These are phyloP conservation scores for Bradypodion ventrale DNA, from an alignment of 2,797 vertebrate genomes.

Conservation along the genomic window DNA sequence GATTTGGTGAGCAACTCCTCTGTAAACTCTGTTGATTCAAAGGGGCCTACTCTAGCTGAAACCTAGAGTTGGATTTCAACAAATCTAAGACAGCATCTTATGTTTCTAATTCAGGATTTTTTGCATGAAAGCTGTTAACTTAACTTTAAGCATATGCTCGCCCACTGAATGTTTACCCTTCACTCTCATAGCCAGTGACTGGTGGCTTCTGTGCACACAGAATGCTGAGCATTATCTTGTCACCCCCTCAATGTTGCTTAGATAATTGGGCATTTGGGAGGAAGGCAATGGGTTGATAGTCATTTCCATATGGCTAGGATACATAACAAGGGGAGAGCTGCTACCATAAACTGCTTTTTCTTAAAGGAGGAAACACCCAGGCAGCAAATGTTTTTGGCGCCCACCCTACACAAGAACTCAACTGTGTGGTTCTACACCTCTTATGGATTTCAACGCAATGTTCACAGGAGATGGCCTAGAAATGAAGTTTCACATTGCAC, in stretches of 20 bases:
- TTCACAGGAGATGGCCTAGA: slow-evolving; percentile 14
- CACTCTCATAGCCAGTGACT: background rate
- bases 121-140: background rate
- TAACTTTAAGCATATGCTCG: background rate
- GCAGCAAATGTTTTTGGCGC: background rate
- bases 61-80: no score
- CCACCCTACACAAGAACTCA: background rate
- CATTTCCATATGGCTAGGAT: no score
- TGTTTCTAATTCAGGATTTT: background rate
- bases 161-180: background rate
- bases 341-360: background rate
- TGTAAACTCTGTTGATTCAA: no score
- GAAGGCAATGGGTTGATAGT: background rate
- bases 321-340: background rate
- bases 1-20: background rate
- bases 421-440: background rate
- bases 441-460: background rate
- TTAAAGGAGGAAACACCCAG: background rate
- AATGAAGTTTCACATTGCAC: slow-evolving; percentile 25
- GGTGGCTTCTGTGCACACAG: background rate
- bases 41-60: no score
- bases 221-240: background rate
- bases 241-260: background rate
- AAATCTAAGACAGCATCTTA: background rate
- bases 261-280: background rate